A percentile compares a stretch with the other conserved stretches of the same genome.
phyloP scores from a whole-genome alignment of 2,888 invertebrate species.

The Polydrusus pterygomalis region DNA sequence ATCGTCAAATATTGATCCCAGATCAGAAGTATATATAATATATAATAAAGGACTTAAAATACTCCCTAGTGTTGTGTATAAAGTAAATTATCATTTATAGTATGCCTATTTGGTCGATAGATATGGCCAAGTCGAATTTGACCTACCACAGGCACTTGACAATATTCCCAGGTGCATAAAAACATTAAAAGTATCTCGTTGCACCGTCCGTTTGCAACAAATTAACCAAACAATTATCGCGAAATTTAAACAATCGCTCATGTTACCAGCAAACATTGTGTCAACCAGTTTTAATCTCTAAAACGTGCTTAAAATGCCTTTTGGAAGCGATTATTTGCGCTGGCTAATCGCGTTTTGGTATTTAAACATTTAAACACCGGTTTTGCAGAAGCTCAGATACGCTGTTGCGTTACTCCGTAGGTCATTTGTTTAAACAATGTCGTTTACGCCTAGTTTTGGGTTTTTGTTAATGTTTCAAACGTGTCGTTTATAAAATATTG shows the following conservation, averaged over 20 bases:
- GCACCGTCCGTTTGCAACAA: slow-evolving; percentile 42
- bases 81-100: too few species aligned
- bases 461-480: slow-evolving; percentile 1
- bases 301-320: slow-evolving; percentile 47
- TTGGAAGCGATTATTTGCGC: slow-evolving; percentile 36
- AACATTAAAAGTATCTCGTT: neutral
- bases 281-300: slow-evolving; percentile 50
- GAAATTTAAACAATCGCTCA: slow-evolving; percentile 50
- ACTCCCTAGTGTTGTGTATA: too few species aligned
- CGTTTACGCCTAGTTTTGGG: neutral
- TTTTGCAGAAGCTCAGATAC: slow-evolving; percentile 29
- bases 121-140: too few species aligned
- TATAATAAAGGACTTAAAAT: too few species aligned
- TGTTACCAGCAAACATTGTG: slow-evolving; percentile 48
- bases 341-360: slow-evolving; percentile 40
- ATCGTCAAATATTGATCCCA: too few species aligned
- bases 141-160: too few species aligned
- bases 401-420: slow-evolving; percentile 6
- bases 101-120: too few species aligned
- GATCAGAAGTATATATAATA: too few species aligned
- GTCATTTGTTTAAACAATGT: slow-evolving; percentile 35
- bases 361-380: slow-evolving; percentile 38
- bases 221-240: slow-evolving; percentile 37
- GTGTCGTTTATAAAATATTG: neutral
- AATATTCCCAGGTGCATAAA: too few species aligned